Evolutionary conservation across 2,797 vertebrate species (phyloP), one percentile per base, ranked within the genome.

Genomic region (Otolemur crassicaudatus): DNA sequence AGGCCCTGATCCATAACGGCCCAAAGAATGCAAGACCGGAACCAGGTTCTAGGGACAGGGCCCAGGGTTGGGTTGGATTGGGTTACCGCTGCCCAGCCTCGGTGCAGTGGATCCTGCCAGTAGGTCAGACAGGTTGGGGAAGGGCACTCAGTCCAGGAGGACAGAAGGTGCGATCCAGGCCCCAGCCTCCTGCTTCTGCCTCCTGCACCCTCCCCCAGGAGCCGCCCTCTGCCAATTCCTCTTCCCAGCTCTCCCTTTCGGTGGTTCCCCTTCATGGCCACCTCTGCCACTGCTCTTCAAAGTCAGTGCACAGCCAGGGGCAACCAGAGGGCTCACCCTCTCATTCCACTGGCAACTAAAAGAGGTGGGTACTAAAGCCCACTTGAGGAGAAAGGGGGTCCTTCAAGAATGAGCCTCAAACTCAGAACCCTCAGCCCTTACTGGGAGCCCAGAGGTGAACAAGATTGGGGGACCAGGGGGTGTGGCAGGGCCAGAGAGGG

Each of bases 401-500:
- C n/a, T 31, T 31, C 81, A 29, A 91, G 22, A 49, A 67, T 2
- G 6, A 53, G 14, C 27, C 37, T 94, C 53, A 43, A 46, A 29
- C 37, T 23, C 65, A 69, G 84, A 82, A 23, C 40, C 46, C 43
- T 80, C 77, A 85, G 34, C 61, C 49, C 67, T 61, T 22, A 61
- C 58, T 46, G 25, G 22, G 34, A 72, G 20, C 37, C 84, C 20
- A 27, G 87, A 70, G 75, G 29, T 37, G 70, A 25, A 11, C 40
- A 46, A 25, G 12, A 13, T 20, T 16, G 49, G 4, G 20, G 20
- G 11, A 22, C 1, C 27, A 11, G 4, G 7, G 7, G 11, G 46
- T 49, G 13, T 2, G 2, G 27, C 2, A 31, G 56, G 7, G 40
- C 25, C 1, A n/a, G 11, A 63, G 9, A 46, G 22, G 0, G 27